Evolutionary conservation across 1,140 invertebrate species (phyloP), one percentile per base, ranked within the genome.

Genomic region (Xylocopa sonorina): DNA sequence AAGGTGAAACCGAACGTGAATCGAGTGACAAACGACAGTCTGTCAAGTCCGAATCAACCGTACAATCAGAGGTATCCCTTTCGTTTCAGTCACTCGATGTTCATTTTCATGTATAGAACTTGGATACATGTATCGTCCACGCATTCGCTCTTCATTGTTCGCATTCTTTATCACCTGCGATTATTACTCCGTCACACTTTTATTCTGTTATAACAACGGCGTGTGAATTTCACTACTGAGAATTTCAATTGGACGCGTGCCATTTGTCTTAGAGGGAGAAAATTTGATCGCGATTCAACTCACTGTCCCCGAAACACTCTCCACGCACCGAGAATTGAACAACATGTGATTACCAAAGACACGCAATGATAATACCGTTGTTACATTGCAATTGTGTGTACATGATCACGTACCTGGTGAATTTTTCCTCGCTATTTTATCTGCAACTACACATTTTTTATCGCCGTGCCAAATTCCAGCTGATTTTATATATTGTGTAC

Each of bases 1-100:
- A 97, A 97, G 92, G 96, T 97, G 86, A 97, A 97, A 92, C 96
- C 96, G 46, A 97, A 96, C 88, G 96, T 97, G 64, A 97, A 96
- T 89, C 94, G 96, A 93, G 94, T 94, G 78, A 93, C 95, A 18
- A 94, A 94, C 21, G 96, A 97, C 83, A 95, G 81, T 68, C 86
- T 93, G 72, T 88, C 90, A 75, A 93, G 92, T 85, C 92, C 92
- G 57, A 92, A 89, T 88, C 92, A 92, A 82, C 91, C 91, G 64
- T 93, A 92, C 85, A 92, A 92, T 90, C 92, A 92, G 78, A 92
- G 92, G 92, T 92, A 92, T 2, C 27, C 75, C 27, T 60, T 84
- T 53, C 73, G 60, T 18, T 50, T 53, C 7, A 16, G 18, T n/a
- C n/a, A 69, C 14, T 27, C 32, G 7, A 67, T 24, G 9, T 1